Percentiles rank a stretch among this genome's conserved stretches.
These are phyloP conservation scores for Thermophis baileyi DNA, from an alignment of 2,113 vertebrate genomes.

Conservation along the genomic window DNA sequence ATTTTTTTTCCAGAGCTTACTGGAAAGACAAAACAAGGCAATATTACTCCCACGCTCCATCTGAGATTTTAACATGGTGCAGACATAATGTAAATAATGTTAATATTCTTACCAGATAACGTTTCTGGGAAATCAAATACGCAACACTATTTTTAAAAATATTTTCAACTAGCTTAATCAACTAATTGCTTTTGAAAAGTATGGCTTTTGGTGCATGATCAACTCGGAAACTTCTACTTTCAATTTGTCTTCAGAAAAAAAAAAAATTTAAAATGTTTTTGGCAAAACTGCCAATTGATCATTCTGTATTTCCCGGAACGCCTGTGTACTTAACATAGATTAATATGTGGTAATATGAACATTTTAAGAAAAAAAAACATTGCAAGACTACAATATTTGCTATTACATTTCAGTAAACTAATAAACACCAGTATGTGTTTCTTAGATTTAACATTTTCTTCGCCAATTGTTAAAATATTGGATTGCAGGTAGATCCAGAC, in stretches of 20 bases:
- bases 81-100: neutral
- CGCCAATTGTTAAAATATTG: neutral
- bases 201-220: neutral
- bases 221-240: neutral
- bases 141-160: neutral
- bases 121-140: neutral
- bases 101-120: neutral
- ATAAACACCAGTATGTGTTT: neutral
- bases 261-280: neutral
- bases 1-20: neutral
- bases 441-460: neutral
- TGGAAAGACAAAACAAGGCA: neutral
- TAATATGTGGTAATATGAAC: neutral
- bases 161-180: neutral
- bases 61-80: neutral
- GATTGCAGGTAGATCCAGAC: neutral
- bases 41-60: neutral
- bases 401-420: neutral
- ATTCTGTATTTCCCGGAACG: neutral
- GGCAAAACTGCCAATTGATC: neutral
- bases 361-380: neutral
- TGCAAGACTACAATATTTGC: neutral
- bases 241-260: neutral
- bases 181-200: neutral
- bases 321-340: neutral